Conservation (phyloP, 2,888 invertebrate species). For the Barypeithes pellucidus region DNA sequence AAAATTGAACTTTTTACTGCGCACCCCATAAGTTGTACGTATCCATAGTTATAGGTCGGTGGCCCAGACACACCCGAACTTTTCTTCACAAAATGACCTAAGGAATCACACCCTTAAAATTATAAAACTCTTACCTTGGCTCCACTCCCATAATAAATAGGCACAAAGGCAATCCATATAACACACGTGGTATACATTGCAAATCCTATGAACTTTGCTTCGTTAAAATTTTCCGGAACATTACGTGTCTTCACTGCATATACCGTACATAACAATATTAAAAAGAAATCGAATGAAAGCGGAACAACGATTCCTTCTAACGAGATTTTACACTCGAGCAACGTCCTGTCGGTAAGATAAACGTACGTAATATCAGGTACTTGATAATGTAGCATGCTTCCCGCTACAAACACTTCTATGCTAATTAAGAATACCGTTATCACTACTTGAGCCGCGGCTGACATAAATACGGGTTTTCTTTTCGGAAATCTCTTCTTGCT, state of each 20-base stretch:
- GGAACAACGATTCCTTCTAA: constrained; percentile 76
- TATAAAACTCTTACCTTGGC: constrained; percentile 70
- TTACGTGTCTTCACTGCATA: constrained; percentile 86
- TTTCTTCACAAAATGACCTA: too few relatives aligned
- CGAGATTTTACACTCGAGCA: constrained; percentile 78
- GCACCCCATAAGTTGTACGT: too few relatives aligned
- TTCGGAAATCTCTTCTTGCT: constrained; percentile 82
- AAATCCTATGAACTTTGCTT: constrained; percentile 83
- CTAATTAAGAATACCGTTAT: constrained; percentile 78
- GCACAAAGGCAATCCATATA: constrained; percentile 85
- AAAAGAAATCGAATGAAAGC: constrained; percentile 80
- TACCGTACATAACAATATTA: constrained; percentile 82
- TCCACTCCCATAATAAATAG: constrained; percentile 83
- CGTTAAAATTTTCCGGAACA: constrained; percentile 89
- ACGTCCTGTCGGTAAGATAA: constrained; percentile 73
- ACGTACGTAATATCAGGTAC: constrained; percentile 74
- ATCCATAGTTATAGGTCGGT: too few relatives aligned
- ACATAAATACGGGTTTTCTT: constrained; percentile 79
- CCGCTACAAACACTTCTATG: constrained; percentile 79
- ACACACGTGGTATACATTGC: constrained; percentile 87
- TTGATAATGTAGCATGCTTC: constrained; percentile 76
- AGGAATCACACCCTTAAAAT: too few relatives aligned
- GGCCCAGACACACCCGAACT: too few relatives aligned
- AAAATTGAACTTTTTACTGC: too few relatives aligned
- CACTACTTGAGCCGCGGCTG: constrained; percentile 74